These are phyloP conservation scores for Conistra vaccinii DNA, from an alignment of 2,888 invertebrate species.

Conservation along the genomic window DNA sequence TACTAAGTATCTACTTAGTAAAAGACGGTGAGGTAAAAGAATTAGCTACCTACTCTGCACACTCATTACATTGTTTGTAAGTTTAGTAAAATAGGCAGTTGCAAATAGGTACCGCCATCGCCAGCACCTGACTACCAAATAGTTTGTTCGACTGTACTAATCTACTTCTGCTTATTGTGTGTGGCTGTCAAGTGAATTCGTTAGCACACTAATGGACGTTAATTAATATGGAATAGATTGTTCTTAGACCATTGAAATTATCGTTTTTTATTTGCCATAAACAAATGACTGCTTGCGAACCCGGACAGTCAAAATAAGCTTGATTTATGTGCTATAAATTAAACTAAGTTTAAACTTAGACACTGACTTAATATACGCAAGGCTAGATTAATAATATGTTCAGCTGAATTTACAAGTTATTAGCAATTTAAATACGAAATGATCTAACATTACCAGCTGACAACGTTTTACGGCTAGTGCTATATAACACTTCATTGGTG, in stretches of 20 bases:
- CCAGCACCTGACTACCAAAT: neutral
- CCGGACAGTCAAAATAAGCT: slow-evolving; percentile 9
- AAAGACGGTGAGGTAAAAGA: too few species aligned
- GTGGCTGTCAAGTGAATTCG: slow-evolving; percentile 43
- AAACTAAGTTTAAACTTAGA: slow-evolving; percentile 21
- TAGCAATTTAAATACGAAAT: slow-evolving; percentile 71
- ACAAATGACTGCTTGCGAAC: neutral
- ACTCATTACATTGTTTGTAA: neutral
- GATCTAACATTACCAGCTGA: slow-evolving; percentile 66
- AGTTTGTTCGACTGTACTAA: slow-evolving; percentile 24
- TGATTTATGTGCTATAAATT: slow-evolving; percentile 25
- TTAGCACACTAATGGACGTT: slow-evolving; percentile 50
- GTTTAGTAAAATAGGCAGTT: too few species aligned
- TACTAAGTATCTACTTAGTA: too few species aligned
- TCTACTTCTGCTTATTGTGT: slow-evolving; percentile 48
- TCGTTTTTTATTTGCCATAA: slow-evolving; percentile 10
- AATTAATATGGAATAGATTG: slow-evolving; percentile 44
- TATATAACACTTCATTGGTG: too few species aligned
- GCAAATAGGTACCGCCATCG: too few species aligned
- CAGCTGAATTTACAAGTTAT: slow-evolving; percentile 61
- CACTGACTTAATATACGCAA: slow-evolving; percentile 9
- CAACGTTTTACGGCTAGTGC: slow-evolving; percentile 59
- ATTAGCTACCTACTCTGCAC: neutral
- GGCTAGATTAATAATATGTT: slow-evolving; percentile 31
- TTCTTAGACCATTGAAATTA: slow-evolving; percentile 19